These are phyloP conservation scores for Brachyhypopomus occidentalis DNA, from an alignment of 2,113 vertebrate genomes.

Conservation along the genomic window DNA sequence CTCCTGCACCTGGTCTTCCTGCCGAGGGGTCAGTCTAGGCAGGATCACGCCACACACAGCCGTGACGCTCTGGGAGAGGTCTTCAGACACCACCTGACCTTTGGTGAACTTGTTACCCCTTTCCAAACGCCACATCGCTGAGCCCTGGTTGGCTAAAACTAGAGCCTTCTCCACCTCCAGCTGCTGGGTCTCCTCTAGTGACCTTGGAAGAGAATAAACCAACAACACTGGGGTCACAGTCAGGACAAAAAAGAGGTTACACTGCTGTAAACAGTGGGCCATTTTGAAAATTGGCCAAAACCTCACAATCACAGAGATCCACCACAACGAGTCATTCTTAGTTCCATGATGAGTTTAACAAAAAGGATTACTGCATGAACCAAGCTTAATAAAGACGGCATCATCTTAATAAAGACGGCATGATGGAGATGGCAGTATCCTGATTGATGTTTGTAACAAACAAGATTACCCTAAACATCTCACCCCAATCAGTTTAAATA, in stretches of 20 bases:
- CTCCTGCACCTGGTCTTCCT: slow-evolving; percentile 72
- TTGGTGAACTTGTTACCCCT: slow-evolving; percentile 73
- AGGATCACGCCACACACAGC: slow-evolving; percentile 89
- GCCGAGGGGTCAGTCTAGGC: slow-evolving; percentile 67
- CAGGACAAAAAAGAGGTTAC: too few relatives aligned
- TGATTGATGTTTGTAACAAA: too few relatives aligned
- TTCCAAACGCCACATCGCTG: slow-evolving; percentile 80
- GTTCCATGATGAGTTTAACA: too few relatives aligned
- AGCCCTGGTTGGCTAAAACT: slow-evolving; percentile 84
- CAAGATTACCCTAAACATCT: background rate
- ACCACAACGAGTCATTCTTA: background rate
- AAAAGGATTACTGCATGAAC: background rate
- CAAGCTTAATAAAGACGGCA: too few relatives aligned
- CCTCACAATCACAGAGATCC: background rate
- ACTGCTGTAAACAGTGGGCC: too few relatives aligned
- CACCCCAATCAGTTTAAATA: too few relatives aligned
- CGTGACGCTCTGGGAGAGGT: slow-evolving; percentile 84
- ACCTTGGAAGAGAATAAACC: slow-evolving; percentile 64
- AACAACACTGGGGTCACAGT: background rate
- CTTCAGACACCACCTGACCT: slow-evolving; percentile 81
- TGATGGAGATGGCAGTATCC: too few relatives aligned
- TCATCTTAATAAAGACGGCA: too few relatives aligned
- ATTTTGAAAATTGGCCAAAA: too few relatives aligned
- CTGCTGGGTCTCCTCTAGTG: slow-evolving; percentile 85
- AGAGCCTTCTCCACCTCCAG: slow-evolving; percentile 86